These are phyloP conservation scores for Crotalus tigris DNA, from an alignment of 2,113 vertebrate genomes.

Conservation along the genomic window DNA sequence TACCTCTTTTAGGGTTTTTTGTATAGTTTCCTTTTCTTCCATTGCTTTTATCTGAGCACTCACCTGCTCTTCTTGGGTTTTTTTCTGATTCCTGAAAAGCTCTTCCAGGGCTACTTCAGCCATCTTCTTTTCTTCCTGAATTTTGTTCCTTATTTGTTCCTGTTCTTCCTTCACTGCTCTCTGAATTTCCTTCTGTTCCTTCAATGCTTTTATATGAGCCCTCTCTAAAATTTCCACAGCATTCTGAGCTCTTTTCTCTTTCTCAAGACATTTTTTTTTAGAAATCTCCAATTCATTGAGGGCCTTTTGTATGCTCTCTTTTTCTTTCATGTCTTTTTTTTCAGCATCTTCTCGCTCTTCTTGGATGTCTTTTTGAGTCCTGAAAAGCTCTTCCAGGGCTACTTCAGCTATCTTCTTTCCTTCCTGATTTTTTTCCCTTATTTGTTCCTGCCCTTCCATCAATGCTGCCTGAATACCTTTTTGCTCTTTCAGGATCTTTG, in stretches of 20 bases:
- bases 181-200: background rate
- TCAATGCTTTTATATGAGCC: background rate
- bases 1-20: background rate
- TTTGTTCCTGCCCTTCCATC: background rate
- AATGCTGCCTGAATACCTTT: background rate
- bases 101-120: slow-evolving; percentile 5
- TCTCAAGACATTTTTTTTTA: background rate
- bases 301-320: background rate
- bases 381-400: background rate
- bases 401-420: background rate
- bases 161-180: slow-evolving; percentile 10
- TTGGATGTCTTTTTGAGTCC: background rate
- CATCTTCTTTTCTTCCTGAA: background rate
- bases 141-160: background rate
- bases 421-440: background rate
- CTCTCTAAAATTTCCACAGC: background rate
- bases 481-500: background rate
- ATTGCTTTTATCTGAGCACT: background rate
- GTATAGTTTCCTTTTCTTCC: background rate
- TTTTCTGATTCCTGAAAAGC: background rate
- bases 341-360: background rate
- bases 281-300: background rate
- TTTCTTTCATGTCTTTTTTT: background rate
- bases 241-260: background rate
- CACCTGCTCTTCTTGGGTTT: background rate